A percentile compares a stretch with the other conserved stretches of the same genome.
phyloP scores from a whole-genome alignment of 1,140 invertebrate genomes.

The Amphibalanus amphitrite region DNA sequence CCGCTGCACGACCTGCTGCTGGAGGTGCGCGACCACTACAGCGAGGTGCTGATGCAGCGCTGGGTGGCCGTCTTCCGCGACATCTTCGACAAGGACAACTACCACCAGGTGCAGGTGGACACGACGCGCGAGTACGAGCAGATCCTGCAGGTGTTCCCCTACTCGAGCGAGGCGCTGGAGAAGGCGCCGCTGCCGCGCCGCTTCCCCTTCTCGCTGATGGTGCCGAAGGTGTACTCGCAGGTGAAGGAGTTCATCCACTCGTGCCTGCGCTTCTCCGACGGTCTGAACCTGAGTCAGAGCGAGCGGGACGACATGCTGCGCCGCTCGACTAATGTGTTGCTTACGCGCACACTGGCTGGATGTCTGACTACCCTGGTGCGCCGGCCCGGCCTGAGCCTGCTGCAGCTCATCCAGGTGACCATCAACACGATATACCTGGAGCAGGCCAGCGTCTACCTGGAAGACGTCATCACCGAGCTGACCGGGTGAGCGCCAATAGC shows the following conservation, averaged over 20 bases:
- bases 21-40: constrained; percentile 94
- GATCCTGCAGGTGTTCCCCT: constrained; percentile 71
- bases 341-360: constrained; percentile 80
- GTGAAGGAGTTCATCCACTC: constrained; percentile 95
- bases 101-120: constrained; percentile 72
- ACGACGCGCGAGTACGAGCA: constrained; percentile 58
- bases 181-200: constrained; percentile 70
- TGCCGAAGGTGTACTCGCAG: constrained; percentile 89
- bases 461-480: background rate
- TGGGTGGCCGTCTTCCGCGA: constrained; percentile 89
- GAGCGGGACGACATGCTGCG: constrained; percentile 92
- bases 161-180: constrained; percentile 61
- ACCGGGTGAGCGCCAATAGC: background rate
- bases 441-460: constrained; percentile 73
- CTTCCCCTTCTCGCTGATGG: constrained; percentile 92
- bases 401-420: constrained; percentile 89
- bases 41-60: constrained; percentile 85
- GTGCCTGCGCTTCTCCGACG: constrained; percentile 91
- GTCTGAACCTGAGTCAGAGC: constrained; percentile 73
- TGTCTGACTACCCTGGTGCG: constrained; percentile 81
- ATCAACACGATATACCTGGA: constrained; percentile 96
- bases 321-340: constrained; percentile 81
- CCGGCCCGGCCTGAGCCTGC: constrained; percentile 57
- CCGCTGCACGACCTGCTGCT: constrained; percentile 74
- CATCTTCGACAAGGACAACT: constrained; percentile 86